Conservation (phyloP, 2,797 vertebrate genomes). For the Chrosomus eos region DNA sequence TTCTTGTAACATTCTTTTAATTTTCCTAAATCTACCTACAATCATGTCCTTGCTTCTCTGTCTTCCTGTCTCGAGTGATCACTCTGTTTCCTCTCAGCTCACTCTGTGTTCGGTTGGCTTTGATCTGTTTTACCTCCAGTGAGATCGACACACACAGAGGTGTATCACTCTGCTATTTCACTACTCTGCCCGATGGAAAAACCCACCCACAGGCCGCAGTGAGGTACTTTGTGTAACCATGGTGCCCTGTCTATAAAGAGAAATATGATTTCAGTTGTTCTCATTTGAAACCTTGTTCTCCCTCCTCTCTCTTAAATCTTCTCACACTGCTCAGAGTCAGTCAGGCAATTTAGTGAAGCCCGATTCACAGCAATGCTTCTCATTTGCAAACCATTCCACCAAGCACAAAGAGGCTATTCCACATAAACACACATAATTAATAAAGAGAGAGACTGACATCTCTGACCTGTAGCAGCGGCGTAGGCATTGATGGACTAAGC, state of each 20-base stretch:
- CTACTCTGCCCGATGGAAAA: constrained; percentile 4
- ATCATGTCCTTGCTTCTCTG: not conserved
- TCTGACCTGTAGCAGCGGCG: constrained; percentile 46
- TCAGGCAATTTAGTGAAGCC: not conserved
- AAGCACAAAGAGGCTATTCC: constrained; percentile 35
- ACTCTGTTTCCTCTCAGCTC: constrained; percentile 23
- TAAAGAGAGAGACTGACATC: constrained; percentile 38
- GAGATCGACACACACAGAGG: constrained; percentile 14
- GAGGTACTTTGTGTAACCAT: constrained; percentile 56
- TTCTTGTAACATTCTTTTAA: not conserved
- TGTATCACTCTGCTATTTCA: constrained; percentile 12
- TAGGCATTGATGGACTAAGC: constrained; percentile 49
- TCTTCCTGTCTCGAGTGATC: constrained; percentile 11
- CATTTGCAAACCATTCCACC: constrained; percentile 23
- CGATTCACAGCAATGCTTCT: constrained; percentile 6
- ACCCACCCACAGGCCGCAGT: constrained; percentile 40
- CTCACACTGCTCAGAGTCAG: not conserved
- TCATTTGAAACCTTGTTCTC: constrained; percentile 14
- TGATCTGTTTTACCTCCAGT: constrained; percentile 40
- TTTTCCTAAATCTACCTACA: not conserved
- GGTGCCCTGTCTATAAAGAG: constrained; percentile 50
- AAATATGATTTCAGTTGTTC: constrained; percentile 19
- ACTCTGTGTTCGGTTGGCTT: constrained; percentile 33
- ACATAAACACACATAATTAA: not conserved
- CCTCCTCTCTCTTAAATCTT: constrained; percentile 14